Conservation (phyloP, 2,797 vertebrate species). For the Enteromius argenteus region DNA sequence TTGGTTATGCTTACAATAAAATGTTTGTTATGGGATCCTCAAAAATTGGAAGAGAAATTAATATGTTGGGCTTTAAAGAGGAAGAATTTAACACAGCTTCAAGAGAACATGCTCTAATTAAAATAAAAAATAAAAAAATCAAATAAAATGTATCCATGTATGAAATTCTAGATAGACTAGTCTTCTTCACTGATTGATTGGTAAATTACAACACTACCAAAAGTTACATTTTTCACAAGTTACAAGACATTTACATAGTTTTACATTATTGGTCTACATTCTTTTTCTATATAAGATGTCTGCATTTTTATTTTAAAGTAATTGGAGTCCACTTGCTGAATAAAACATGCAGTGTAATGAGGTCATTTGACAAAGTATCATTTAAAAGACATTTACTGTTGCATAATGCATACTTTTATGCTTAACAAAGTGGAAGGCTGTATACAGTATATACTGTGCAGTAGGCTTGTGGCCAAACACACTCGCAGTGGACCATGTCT, state of each 20-base stretch:
- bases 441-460: neutral
- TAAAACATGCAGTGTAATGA: constrained; percentile 7
- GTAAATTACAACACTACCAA: neutral
- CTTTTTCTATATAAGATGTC: neutral
- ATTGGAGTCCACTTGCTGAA: neutral
- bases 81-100: neutral
- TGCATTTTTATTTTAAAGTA: neutral
- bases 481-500: neutral
- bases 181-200: neutral
- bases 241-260: neutral
- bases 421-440: neutral
- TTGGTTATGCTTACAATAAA: neutral
- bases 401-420: neutral
- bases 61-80: neutral
- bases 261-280: neutral
- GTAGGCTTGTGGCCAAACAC: neutral
- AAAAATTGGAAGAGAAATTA: neutral
- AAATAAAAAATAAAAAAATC: neutral
- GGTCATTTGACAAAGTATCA: neutral
- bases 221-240: neutral
- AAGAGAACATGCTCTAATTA: neutral
- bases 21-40: neutral
- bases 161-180: neutral
- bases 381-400: neutral
- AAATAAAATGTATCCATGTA: neutral